Evolutionary conservation across 2,888 invertebrate genomes (phyloP).

Genomic region (Oscheius sp.): DNA sequence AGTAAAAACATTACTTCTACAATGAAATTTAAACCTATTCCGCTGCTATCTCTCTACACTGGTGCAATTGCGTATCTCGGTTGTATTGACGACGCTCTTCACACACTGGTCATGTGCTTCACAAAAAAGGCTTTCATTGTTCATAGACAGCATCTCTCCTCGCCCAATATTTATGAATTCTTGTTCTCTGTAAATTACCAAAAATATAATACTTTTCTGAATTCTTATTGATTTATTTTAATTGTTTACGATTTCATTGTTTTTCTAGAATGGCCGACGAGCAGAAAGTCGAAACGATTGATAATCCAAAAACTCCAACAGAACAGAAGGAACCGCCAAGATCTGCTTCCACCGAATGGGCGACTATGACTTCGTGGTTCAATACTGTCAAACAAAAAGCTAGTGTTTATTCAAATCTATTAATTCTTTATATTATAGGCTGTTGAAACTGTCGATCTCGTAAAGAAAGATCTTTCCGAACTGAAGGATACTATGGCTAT

Average conservation of each 20-base stretch:
- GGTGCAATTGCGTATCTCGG: conserved; percentile 8
- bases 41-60: too few species aligned
- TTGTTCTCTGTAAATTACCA: neutral
- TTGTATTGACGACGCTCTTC: conserved; percentile 4
- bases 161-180: neutral
- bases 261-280: conserved; percentile 16
- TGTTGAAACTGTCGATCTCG: conserved; percentile 62
- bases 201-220: neutral
- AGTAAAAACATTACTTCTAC: too few species aligned
- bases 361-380: conserved; percentile 50
- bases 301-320: conserved; percentile 14
- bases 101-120: conserved; percentile 18
- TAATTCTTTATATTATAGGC: conserved; percentile 52
- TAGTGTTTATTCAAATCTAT: neutral
- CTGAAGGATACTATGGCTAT: conserved; percentile 62
- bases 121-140: conserved; percentile 12
- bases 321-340: neutral
- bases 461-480: conserved; percentile 68
- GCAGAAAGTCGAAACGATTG: too few species aligned
- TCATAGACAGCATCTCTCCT: neutral
- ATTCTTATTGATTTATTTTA: neutral
- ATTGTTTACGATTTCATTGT: neutral
- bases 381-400: conserved; percentile 64
- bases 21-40: too few species aligned
- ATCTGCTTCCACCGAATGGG: conserved; percentile 8